A percentile compares a stretch with the other conserved stretches of the same genome.
phyloP scores from a whole-genome alignment of 2,113 vertebrate species.

The Oryctolagus cuniculus region mOryCun1.1 NC_091439.1:35428001-35428500 shows the following conservation, averaged over 20 bases:
- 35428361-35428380: background rate
- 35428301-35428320: background rate
- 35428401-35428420: slow-evolving; percentile 13
- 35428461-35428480: slow-evolving; percentile 24
- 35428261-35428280: background rate
- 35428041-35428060: background rate
- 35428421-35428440: background rate
- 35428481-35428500: background rate
- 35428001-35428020: too few relatives aligned
- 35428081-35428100: background rate
- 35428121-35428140: background rate
- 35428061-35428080: background rate
- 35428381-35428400: background rate
- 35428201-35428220: background rate
- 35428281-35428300: background rate
- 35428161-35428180: background rate
- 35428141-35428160: background rate
- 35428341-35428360: background rate
- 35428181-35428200: background rate
- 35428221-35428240: background rate
- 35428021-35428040: background rate
- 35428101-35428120: background rate
- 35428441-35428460: slow-evolving; percentile 1
- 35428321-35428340: background rate
- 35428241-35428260: background rate